A percentile compares a stretch with the other conserved stretches of the same genome.
These are phyloP conservation scores for Dicrurus megarhynchus DNA, from an alignment of 2,113 vertebrate genomes.

Conservation along the genomic window DNA sequence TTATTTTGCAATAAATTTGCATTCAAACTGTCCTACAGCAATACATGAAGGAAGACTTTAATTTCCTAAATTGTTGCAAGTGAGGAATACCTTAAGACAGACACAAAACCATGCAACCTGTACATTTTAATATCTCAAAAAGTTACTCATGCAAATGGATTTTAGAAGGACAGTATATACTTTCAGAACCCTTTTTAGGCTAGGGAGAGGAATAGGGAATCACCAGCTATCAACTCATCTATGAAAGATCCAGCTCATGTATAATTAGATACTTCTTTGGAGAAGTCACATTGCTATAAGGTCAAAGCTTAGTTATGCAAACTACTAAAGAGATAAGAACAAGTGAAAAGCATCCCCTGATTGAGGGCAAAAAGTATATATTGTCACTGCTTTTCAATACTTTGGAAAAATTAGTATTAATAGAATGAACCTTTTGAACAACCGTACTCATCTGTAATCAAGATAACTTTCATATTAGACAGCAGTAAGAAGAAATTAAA, in stretches of 20 bases:
- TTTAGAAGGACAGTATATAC: constrained; percentile 76
- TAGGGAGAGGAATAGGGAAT: neutral
- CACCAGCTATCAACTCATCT: neutral
- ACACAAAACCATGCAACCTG: constrained; percentile 69
- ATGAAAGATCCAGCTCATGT: neutral
- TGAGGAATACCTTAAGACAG: constrained; percentile 63
- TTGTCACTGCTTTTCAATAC: constrained; percentile 58
- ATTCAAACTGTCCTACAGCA: neutral
- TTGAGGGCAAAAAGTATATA: constrained; percentile 77
- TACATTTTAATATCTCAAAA: constrained; percentile 3
- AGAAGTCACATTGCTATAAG: neutral
- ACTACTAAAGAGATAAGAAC: neutral
- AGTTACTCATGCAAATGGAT: constrained; percentile 72
- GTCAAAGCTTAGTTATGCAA: constrained; percentile 5
- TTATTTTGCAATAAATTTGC: neutral
- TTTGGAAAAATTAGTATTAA: constrained; percentile 57
- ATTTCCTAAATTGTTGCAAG: constrained; percentile 6
- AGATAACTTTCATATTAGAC: constrained; percentile 82
- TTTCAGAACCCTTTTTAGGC: constrained; percentile 68
- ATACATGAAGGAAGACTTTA: neutral
- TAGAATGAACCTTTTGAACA: constrained; percentile 78
- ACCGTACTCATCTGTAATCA: constrained; percentile 85
- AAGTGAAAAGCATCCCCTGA: neutral
- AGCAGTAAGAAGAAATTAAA: constrained; percentile 75
- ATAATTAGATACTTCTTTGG: neutral